Base-by-base conservation (phyloP, 2,113 vertebrate species). In the Cromileptes altivelis region DNA sequence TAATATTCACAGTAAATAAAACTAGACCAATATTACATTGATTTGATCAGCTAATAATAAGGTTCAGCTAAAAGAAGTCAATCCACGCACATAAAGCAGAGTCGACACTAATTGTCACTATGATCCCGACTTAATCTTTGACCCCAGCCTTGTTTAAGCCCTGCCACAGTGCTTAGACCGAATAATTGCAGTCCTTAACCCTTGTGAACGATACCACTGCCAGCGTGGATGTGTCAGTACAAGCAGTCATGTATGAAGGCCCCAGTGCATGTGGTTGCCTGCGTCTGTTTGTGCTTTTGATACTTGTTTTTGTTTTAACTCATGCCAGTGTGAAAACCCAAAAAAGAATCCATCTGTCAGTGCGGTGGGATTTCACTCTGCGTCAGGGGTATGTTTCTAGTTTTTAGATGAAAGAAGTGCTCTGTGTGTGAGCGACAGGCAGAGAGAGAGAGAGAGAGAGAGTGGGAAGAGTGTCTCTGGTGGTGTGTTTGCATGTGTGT, bases 361-460 rank as follows among this genome's bases (percentile, higher is more conserved):
- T 55, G 83, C 27, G 52, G 75, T 87, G 91, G 84, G 90, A 92
- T 89, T 91, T 93, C 61, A 78, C 47, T 90, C 63, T 80, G 84
- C 68, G 30, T 90, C 74, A 69, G 76, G 72, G 85, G 88, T 87
- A 86, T 93, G 94, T 89, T 94, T 95, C 87, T 92, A 67, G 85
- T 93, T 92, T 93, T 91, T 86, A 87, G 71, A 93, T 90, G 85
- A 95, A 93, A 92, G 91, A 89, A 75, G 61, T 68, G 75, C 73
- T 90, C 37, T 92, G 58, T 83, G 76, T 82, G 81, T 21, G 77
- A 50, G 25, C 12, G 65, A 12, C 40, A 49, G 55, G 40, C 52
- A 33, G 45, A 60, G 67, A 71, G 70, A 23, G 13, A 70, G 53
- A 53, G 15, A 30, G 62, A 49, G 80, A 78, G 25, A 52, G 75